Evolutionary conservation across 2,888 invertebrate species (phyloP), one percentile per base, ranked within the genome.

Genomic region (Masnerella sp.): DNA sequence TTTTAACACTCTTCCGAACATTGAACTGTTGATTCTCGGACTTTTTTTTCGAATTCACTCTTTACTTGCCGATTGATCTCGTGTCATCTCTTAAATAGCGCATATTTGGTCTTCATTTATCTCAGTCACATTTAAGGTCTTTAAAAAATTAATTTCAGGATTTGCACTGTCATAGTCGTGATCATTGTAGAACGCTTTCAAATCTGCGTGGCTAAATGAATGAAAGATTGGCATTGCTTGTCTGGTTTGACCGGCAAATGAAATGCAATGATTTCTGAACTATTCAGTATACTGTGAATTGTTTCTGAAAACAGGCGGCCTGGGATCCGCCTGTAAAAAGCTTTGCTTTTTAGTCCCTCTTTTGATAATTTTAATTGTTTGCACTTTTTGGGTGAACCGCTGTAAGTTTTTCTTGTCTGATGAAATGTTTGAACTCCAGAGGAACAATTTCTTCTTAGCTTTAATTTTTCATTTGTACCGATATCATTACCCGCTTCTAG

Each of bases 361-460:
- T 49, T 49, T 1, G 11, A 18, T 5, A 49, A 11, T 14, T 32
- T 32, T 5, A 65, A 43, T 28, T 64, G 25, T 61, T 74, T 59
- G 8, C 15, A 15, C 20, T 65, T 65, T 40, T 64, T 47, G 12
- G 69, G 62, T 15, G 73, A 67, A 34, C 59, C 64, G 34, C n/a
- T 20, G 25, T 42, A 70, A 28, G 30, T 40, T 34, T 73, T 75
- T 25, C 52, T 38, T 17, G 43, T 38, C 45, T 58, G 34, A 30
- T 75, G 67, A 65, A 76, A 76, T 12, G 65, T 61, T 42, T 77
- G 77, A n/a, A 75, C 36, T 36, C 42, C 22, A 30, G 68, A 58
- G 7, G 68, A 74, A 45, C 67, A 75, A 14, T 56, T 65, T 52
- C 51, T 12, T 43, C 49, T 45, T 7, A 49, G 51, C 17, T 52